A percentile compares a stretch with the other conserved stretches of the same genome.
Conservation (phyloP, 2,797 vertebrate species). For the Gastrophryne carolinensis region DNA sequence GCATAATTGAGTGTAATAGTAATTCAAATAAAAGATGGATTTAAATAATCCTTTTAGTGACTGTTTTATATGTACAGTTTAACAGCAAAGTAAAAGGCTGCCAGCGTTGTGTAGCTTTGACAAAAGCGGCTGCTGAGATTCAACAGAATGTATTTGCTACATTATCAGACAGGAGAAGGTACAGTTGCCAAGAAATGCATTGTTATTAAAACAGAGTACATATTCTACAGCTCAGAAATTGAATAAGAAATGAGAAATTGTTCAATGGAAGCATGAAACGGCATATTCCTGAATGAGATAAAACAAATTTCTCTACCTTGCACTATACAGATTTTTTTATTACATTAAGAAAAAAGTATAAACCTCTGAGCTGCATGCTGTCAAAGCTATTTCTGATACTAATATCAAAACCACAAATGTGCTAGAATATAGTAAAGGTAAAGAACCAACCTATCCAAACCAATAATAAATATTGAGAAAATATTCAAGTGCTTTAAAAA, state of each 20-base stretch:
- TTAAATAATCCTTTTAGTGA: not conserved
- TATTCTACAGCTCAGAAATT: slow-evolving; percentile 24
- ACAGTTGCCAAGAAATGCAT: not conserved
- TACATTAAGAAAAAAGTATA: not conserved
- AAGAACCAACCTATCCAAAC: no score
- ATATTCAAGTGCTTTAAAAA: no score
- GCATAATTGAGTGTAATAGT: not conserved
- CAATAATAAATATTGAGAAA: no score
- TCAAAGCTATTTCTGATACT: not conserved
- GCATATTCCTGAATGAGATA: not conserved
- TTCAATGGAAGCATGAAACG: slow-evolving; percentile 4
- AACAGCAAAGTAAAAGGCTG: not conserved
- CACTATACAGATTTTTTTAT: not conserved
- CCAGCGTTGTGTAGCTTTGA: not conserved
- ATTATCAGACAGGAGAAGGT: not conserved
- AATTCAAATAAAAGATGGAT: not conserved
- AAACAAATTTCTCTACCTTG: not conserved
- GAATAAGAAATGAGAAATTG: slow-evolving; percentile 6
- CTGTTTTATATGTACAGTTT: not conserved
- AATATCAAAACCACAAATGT: not conserved
- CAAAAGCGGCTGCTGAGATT: not conserved
- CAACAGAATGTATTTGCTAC: not conserved
- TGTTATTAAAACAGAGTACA: slow-evolving; percentile 22
- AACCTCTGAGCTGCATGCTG: not conserved
- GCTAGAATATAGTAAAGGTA: not conserved